A percentile compares a stretch with the other conserved stretches of the same genome.
These are phyloP conservation scores for Gymnosoma rotundatum DNA, from an alignment of 2,888 invertebrate genomes.

Conservation along the genomic window DNA sequence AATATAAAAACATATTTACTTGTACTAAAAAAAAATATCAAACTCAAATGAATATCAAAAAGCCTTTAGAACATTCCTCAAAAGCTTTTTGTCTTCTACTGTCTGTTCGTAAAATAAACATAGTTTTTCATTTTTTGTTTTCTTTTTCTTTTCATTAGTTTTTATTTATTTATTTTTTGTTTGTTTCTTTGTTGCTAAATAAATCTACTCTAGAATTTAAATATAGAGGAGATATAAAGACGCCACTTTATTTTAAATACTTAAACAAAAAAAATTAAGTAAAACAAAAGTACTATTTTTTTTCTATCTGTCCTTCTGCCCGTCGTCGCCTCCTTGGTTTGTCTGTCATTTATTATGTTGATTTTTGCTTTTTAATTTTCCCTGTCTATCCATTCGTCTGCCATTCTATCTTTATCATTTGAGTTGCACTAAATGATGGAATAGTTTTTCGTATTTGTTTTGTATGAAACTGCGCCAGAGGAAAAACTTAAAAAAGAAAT, in stretches of 20 bases:
- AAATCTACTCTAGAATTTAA: slow-evolving; percentile 40
- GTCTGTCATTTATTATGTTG: slow-evolving; percentile 33
- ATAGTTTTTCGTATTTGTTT: slow-evolving; percentile 31
- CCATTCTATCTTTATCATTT: slow-evolving; percentile 35
- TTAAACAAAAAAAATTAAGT: not conserved
- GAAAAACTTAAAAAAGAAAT: slow-evolving; percentile 38
- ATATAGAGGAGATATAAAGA: slow-evolving; percentile 51
- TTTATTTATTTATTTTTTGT: no score
- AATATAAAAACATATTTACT: not conserved
- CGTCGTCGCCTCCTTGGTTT: not conserved
- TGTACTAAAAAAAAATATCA: not conserved
- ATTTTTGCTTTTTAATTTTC: slow-evolving; percentile 45
- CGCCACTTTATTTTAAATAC: slow-evolving; percentile 55
- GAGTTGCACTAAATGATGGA: slow-evolving; percentile 32
- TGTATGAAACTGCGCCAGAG: slow-evolving; percentile 17
- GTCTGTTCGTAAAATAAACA: slow-evolving; percentile 11
- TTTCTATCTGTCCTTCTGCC: slow-evolving; percentile 38
- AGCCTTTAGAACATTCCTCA: slow-evolving; percentile 31
- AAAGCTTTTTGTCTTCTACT: slow-evolving; percentile 22
- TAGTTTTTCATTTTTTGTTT: slow-evolving; percentile 1
- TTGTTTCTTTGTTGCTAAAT: not conserved
- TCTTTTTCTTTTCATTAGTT: not conserved
- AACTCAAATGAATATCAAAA: not conserved
- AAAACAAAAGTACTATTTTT: slow-evolving; percentile 1
- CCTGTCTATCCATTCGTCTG: slow-evolving; percentile 45